Conservation (phyloP, 2,888 invertebrate species). For the Gonocerus acuteangulatus region DNA sequence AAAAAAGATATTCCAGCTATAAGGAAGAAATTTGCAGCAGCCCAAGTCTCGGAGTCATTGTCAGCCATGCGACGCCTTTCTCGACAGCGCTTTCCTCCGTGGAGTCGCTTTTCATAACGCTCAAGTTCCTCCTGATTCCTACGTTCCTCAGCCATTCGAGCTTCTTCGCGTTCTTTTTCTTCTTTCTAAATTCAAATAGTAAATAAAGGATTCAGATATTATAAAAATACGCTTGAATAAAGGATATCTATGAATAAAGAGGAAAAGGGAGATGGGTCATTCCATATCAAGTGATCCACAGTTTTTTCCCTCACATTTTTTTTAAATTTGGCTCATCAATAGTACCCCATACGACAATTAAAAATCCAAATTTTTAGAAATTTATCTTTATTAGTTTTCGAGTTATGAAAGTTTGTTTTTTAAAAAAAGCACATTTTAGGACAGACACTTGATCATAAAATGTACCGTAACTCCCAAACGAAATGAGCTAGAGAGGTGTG, state of each 20-base stretch:
- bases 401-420: too few relatives aligned
- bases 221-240: background rate
- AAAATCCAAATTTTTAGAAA: too few relatives aligned
- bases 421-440: too few relatives aligned
- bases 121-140: conserved; percentile 65
- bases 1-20: background rate
- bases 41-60: conserved; percentile 25
- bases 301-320: too few relatives aligned
- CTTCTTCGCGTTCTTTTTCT: conserved; percentile 51
- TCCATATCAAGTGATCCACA: too few relatives aligned
- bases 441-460: too few relatives aligned
- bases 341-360: too few relatives aligned
- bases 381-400: too few relatives aligned
- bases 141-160: conserved; percentile 50
- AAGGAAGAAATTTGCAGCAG: conserved; percentile 1
- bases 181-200: conserved; percentile 40
- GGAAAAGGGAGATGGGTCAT: too few relatives aligned
- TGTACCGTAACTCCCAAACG: too few relatives aligned
- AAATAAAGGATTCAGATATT: background rate
- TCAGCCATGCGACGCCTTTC: conserved; percentile 25
- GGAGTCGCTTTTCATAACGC: conserved; percentile 66
- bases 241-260: background rate
- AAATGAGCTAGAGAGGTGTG: too few relatives aligned
- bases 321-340: too few relatives aligned
- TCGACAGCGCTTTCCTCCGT: conserved; percentile 53